Conservation (phyloP, 1,140 invertebrate genomes). For the Drosophila rufa region DNA sequence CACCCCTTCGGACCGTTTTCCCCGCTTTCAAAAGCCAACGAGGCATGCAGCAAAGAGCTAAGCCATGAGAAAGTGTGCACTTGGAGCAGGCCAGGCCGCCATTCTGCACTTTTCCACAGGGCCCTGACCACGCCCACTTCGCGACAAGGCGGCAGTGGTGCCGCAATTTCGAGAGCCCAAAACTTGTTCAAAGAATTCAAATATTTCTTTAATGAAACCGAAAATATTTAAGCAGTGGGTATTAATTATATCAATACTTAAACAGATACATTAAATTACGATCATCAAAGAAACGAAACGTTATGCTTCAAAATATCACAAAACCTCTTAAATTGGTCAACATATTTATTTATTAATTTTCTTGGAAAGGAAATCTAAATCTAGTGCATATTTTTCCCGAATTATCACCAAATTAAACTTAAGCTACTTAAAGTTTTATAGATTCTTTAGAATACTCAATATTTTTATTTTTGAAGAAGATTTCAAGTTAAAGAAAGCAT, state of each 20-base stretch:
- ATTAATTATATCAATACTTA: neutral
- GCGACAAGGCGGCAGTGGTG: constrained; percentile 30
- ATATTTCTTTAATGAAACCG: neutral
- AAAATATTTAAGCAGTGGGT: neutral
- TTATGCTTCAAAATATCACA: neutral
- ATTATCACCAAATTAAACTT: no score
- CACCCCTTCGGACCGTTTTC: neutral
- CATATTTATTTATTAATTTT: no score
- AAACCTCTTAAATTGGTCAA: neutral
- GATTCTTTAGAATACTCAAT: neutral
- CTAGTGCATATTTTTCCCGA: neutral
- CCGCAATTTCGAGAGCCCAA: neutral
- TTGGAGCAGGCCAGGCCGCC: constrained; percentile 69
- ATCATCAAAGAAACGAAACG: no score
- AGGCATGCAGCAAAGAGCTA: constrained; percentile 78
- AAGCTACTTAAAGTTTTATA: neutral
- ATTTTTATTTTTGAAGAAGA: neutral
- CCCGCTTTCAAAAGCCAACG: constrained; percentile 57
- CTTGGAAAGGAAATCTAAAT: neutral
- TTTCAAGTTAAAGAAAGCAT: neutral
- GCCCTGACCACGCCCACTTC: constrained; percentile 41
- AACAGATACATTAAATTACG: no score
- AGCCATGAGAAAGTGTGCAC: constrained; percentile 82
- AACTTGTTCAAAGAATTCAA: neutral
- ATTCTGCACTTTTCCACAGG: constrained; percentile 38